Conservation (phyloP, 1,140 invertebrate species). For the Planococcus citri region DNA sequence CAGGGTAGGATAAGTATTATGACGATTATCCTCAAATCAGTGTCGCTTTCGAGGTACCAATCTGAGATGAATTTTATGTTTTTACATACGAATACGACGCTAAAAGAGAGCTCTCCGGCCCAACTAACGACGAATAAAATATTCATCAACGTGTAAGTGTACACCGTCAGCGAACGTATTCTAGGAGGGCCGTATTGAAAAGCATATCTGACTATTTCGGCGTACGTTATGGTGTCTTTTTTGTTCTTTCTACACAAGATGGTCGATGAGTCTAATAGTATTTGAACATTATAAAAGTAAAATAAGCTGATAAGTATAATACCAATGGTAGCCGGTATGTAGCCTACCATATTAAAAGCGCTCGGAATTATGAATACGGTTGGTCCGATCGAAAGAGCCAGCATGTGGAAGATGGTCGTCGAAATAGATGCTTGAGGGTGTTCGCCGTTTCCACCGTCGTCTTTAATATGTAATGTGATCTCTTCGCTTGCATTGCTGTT, state of each 20-base stretch:
- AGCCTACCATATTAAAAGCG: slow-evolving; percentile 67
- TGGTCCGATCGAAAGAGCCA: slow-evolving; percentile 76
- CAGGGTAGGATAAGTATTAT: neutral
- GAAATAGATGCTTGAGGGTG: neutral
- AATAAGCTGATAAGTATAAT: slow-evolving; percentile 54
- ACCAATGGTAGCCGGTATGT: slow-evolving; percentile 47
- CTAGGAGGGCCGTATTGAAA: neutral
- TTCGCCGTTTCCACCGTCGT: neutral
- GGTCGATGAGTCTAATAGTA: slow-evolving; percentile 38
- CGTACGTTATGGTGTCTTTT: neutral
- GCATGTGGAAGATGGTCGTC: slow-evolving; percentile 57
- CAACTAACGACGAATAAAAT: neutral
- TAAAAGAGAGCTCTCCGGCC: neutral
- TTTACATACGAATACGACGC: neutral
- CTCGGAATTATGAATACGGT: slow-evolving; percentile 80
- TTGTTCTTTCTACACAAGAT: neutral
- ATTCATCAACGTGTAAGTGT: neutral
- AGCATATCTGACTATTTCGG: neutral
- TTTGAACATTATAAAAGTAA: slow-evolving; percentile 68
- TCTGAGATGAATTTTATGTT: neutral
- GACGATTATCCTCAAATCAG: neutral
- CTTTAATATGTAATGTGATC: neutral
- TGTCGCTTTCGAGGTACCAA: neutral
- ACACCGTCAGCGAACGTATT: neutral
- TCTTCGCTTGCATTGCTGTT: no score